Percentiles rank a stretch among this genome's conserved stretches.
Conservation (phyloP, 2,888 invertebrate genomes). For the Orthonychiurus folsomi region DNA sequence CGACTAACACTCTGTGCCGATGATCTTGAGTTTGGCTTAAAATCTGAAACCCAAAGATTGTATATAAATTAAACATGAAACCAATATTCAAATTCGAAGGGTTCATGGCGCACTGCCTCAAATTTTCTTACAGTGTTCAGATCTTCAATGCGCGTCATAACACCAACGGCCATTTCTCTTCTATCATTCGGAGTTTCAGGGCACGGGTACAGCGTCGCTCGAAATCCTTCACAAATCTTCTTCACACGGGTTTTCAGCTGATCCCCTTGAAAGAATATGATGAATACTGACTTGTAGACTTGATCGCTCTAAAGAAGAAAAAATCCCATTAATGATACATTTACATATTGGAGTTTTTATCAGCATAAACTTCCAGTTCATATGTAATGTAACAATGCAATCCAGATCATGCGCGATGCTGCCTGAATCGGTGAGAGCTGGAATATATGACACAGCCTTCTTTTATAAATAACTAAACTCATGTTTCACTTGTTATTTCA, state of each 20-base stretch:
- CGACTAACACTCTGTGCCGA: conserved; percentile 90
- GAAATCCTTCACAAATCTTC: conserved; percentile 98
- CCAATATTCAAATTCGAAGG: not conserved
- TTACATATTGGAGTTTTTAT: too few relatives aligned
- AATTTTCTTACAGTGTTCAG: conserved; percentile 63
- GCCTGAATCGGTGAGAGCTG: too few relatives aligned
- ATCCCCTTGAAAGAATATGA: conserved; percentile 96
- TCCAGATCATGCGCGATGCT: too few relatives aligned
- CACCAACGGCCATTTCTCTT: conserved; percentile 96
- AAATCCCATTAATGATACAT: not conserved
- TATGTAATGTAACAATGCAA: too few relatives aligned
- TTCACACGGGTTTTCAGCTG: conserved; percentile 93
- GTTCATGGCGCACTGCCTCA: too few relatives aligned
- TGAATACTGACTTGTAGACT: conserved; percentile 94
- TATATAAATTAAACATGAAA: not conserved
- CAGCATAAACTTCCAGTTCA: too few relatives aligned
- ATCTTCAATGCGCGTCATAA: conserved; percentile 98
- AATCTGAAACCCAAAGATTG: conserved; percentile 53
- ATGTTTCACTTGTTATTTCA: too few relatives aligned
- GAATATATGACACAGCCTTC: conserved; percentile 7
- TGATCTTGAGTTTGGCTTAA: conserved; percentile 97
- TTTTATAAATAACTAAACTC: too few relatives aligned
- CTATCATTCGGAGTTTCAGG: conserved; percentile 92
- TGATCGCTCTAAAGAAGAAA: conserved; percentile 71
- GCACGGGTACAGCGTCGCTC: conserved; percentile 95